A percentile compares a stretch with the other conserved stretches of the same genome.
Evolutionary conservation across 2,113 vertebrate genomes (phyloP).

Genomic region (Anhinga rufa): DNA sequence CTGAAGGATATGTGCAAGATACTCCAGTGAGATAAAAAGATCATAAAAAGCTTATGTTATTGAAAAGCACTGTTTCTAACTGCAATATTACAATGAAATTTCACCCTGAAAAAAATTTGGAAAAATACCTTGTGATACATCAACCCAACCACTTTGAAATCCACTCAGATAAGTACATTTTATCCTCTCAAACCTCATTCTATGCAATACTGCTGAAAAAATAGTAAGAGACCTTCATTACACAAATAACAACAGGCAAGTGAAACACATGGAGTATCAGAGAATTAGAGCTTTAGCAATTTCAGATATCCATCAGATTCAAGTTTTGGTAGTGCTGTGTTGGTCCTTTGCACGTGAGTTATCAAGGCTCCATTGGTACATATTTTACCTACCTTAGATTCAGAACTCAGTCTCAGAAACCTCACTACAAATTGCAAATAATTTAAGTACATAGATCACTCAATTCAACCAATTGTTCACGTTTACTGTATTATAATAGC

Average conservation of each 20-base stretch:
- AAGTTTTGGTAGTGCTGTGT: neutral
- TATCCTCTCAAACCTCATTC: neutral
- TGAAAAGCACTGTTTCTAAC: neutral
- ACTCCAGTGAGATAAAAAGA: neutral
- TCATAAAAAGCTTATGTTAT: neutral
- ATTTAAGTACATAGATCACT: neutral
- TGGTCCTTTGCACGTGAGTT: fast-evolving
- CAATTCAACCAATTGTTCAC: neutral
- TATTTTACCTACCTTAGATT: neutral
- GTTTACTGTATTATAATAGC: neutral
- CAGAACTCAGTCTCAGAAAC: neutral
- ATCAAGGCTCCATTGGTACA: neutral
- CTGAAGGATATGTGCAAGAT: neutral
- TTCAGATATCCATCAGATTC: neutral
- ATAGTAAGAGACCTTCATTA: neutral
- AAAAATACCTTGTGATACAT: neutral
- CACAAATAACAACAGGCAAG: neutral
- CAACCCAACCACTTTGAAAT: neutral
- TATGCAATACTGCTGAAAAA: neutral
- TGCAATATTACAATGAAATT: neutral
- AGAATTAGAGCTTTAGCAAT: neutral
- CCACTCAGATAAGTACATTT: neutral
- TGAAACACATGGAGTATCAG: neutral
- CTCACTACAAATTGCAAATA: neutral
- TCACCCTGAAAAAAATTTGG: neutral